Conservation (phyloP, 2,113 vertebrate species). For the Orcinus orca region DNA sequence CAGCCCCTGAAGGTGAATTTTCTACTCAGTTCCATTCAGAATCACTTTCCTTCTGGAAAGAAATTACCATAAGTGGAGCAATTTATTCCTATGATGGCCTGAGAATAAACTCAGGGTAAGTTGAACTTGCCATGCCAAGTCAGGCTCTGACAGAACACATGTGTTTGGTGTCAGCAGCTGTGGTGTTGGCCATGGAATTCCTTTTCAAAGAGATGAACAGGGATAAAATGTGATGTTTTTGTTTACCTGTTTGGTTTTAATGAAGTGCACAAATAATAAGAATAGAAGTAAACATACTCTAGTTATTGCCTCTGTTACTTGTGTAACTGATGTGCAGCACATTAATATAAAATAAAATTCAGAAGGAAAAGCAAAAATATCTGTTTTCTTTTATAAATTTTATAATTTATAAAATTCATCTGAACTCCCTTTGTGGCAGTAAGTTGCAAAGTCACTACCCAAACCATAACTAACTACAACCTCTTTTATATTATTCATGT, state of each 20-base stretch:
- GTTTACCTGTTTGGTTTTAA: conserved; percentile 18
- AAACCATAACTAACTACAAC: background rate
- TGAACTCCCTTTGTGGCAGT: background rate
- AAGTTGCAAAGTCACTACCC: background rate
- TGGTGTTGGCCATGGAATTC: background rate
- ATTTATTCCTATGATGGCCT: conserved; percentile 52
- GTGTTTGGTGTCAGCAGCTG: background rate
- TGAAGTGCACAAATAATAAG: background rate
- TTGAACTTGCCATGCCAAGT: background rate
- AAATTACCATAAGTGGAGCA: conserved; percentile 70
- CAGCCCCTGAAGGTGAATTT: conserved; percentile 57
- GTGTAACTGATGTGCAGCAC: background rate
- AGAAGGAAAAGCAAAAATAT: background rate
- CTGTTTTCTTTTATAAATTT: background rate
- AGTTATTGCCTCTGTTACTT: background rate
- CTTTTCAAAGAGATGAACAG: conserved; percentile 28
- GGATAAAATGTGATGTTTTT: background rate
- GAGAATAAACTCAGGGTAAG: conserved; percentile 52
- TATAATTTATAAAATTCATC: background rate
- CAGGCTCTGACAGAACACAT: conserved; percentile 13
- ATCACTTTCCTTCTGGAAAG: conserved; percentile 53
- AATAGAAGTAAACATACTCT: background rate
- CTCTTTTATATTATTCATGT: background rate
- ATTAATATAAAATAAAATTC: conserved; percentile 4
- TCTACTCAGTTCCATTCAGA: conserved; percentile 62